phyloP scores from a whole-genome alignment of 2,113 vertebrate genomes.

The Gulo gulo region DNA sequence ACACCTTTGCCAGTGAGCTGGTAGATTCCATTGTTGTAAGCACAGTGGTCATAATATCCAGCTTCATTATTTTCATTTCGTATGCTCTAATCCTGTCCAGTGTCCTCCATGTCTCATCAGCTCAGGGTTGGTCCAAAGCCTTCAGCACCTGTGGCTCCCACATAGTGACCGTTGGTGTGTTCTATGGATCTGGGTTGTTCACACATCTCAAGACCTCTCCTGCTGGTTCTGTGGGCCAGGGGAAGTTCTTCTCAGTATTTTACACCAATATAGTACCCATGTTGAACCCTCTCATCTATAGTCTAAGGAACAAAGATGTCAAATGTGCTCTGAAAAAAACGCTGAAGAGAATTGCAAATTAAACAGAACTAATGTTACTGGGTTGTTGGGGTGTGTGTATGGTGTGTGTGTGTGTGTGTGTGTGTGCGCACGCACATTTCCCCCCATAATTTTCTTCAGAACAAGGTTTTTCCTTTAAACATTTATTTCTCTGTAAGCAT shows the following conservation, averaged over 20 bases:
- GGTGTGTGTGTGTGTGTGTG: neutral
- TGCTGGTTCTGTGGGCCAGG: neutral
- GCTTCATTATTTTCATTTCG: neutral
- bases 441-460: neutral
- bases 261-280: slow-evolving; percentile 7
- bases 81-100: neutral
- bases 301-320: slow-evolving; percentile 27
- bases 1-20: slow-evolving; percentile 37
- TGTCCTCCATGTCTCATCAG: neutral
- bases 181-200: neutral
- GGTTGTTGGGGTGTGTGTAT: neutral
- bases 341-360: neutral
- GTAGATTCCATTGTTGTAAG: neutral
- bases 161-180: neutral
- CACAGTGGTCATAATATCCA: neutral
- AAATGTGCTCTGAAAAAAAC: neutral
- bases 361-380: neutral
- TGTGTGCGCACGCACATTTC: neutral
- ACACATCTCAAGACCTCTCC: neutral
- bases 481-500: neutral
- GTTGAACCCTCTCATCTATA: slow-evolving; percentile 23
- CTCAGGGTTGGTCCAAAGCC: neutral
- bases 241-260: neutral
- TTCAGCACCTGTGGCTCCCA: slow-evolving; percentile 27
- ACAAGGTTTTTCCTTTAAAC: neutral